Percentiles rank a stretch among this genome's conserved stretches.
Conservation (phyloP, 2,888 invertebrate genomes). For the Thalpophila matura region DNA sequence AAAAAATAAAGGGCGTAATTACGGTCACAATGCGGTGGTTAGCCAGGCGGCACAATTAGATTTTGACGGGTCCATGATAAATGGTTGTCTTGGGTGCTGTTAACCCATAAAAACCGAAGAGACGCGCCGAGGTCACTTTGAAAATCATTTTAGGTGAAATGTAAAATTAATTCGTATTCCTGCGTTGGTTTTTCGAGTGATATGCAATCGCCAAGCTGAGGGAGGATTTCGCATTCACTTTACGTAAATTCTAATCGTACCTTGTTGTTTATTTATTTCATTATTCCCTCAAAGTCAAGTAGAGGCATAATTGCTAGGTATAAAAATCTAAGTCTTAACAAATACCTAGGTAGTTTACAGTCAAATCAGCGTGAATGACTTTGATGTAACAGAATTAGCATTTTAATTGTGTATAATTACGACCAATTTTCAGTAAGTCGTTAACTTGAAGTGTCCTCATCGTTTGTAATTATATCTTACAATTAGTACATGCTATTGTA, state of each 20-base stretch:
- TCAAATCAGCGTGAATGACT: constrained; percentile 31
- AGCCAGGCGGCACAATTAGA: constrained; percentile 89
- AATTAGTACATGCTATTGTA: constrained; percentile 36
- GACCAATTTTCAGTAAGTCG: constrained; percentile 32
- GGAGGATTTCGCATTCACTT: neutral
- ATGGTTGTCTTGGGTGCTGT: constrained; percentile 82
- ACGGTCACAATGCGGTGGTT: constrained; percentile 88
- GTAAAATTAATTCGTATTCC: constrained; percentile 10
- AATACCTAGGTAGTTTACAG: constrained; percentile 16
- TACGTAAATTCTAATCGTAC: neutral
- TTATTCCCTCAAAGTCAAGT: constrained; percentile 12
- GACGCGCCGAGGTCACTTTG: constrained; percentile 61
- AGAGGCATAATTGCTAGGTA: constrained; percentile 15
- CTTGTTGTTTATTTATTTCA: neutral
- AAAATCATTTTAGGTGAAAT: constrained; percentile 51
- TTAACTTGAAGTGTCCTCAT: constrained; percentile 53
- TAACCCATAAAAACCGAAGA: constrained; percentile 72
- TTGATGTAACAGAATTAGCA: constrained; percentile 39
- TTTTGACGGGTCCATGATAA: constrained; percentile 90
- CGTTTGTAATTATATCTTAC: constrained; percentile 38
- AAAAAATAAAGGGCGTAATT: constrained; percentile 88
- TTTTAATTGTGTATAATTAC: constrained; percentile 46
- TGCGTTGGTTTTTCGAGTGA: constrained; percentile 10
- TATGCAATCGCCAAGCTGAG: neutral
- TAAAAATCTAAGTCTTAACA: constrained; percentile 7